Evolutionary conservation across 2,888 invertebrate genomes (phyloP).

Genomic region (Drosophila anceps): DNA sequence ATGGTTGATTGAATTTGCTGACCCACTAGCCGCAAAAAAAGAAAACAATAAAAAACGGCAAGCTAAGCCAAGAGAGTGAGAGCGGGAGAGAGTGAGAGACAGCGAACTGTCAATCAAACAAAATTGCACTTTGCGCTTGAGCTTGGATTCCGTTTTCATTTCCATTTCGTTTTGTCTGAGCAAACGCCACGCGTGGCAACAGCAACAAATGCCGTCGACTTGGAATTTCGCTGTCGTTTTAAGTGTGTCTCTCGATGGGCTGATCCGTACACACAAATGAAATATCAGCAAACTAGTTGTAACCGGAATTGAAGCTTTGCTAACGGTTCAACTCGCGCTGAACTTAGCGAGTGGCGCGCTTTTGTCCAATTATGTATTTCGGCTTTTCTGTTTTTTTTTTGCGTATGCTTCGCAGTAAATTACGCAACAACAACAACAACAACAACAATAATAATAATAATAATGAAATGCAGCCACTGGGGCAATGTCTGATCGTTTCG

Average conservation of each 20-base stretch:
- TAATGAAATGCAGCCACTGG: constrained; percentile 19
- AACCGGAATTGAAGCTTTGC: constrained; percentile 41
- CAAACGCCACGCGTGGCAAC: constrained; percentile 61
- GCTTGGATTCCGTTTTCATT: constrained; percentile 63
- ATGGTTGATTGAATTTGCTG: constrained; percentile 81
- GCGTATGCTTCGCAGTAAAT: constrained; percentile 24
- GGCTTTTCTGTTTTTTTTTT: constrained; percentile 7
- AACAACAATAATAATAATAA: not conserved
- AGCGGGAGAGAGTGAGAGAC: not conserved
- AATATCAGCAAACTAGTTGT: constrained; percentile 37
- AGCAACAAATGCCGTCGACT: constrained; percentile 40
- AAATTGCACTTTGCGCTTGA: constrained; percentile 52
- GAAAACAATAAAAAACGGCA: constrained; percentile 12
- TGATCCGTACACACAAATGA: constrained; percentile 9
- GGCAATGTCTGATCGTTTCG: constrained; percentile 45
- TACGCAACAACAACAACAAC: constrained; percentile 41
- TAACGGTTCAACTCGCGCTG: constrained; percentile 36
- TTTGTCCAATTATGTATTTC: constrained; percentile 4
- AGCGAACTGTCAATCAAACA: constrained; percentile 27
- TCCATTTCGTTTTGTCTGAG: constrained; percentile 47
- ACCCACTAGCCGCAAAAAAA: constrained; percentile 71
- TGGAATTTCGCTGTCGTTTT: constrained; percentile 22
- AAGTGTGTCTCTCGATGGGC: constrained; percentile 25
- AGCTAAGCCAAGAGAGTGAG: not conserved
- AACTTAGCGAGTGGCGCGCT: constrained; percentile 36